These are phyloP conservation scores for Polypedilum pembai DNA, from an alignment of 1,140 invertebrate genomes.

Conservation along the genomic window DNA sequence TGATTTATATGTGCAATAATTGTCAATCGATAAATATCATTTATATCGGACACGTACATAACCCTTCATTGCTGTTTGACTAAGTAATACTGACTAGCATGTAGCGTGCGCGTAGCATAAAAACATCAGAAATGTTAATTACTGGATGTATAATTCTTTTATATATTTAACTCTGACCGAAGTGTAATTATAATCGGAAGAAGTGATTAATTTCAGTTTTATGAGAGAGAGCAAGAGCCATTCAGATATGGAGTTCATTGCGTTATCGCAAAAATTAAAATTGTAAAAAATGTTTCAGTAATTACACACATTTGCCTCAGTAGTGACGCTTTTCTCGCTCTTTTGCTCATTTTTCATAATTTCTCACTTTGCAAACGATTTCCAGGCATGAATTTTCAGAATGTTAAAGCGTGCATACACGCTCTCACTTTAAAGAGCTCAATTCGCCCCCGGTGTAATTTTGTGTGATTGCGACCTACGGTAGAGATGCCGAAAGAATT, in stretches of 20 bases:
- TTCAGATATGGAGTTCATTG: neutral
- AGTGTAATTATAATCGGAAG: slow-evolving; percentile 3
- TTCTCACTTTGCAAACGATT: neutral
- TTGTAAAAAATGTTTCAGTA: neutral
- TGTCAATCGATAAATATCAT: slow-evolving; percentile 12
- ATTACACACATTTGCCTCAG: slow-evolving; percentile 7
- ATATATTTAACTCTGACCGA: neutral
- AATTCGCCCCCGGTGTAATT: neutral
- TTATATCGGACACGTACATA: neutral
- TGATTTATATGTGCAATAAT: slow-evolving; percentile 18
- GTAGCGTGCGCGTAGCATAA: neutral
- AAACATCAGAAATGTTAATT: slow-evolving; percentile 14
- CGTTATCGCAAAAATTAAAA: neutral
- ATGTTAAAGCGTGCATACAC: neutral
- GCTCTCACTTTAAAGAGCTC: neutral
- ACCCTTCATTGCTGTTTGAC: neutral
- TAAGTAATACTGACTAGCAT: neutral
- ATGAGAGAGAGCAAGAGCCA: neutral
- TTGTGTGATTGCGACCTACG: neutral
- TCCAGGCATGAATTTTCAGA: neutral
- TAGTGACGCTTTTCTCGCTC: neutral
- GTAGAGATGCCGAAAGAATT: neutral
- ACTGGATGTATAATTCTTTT: neutral
- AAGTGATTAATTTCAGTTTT: slow-evolving; percentile 13
- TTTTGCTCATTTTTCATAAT: slow-evolving; percentile 13